Evolutionary conservation across 2,888 invertebrate species (phyloP).

Genomic region (Sarcophaga carnaria): DNA sequence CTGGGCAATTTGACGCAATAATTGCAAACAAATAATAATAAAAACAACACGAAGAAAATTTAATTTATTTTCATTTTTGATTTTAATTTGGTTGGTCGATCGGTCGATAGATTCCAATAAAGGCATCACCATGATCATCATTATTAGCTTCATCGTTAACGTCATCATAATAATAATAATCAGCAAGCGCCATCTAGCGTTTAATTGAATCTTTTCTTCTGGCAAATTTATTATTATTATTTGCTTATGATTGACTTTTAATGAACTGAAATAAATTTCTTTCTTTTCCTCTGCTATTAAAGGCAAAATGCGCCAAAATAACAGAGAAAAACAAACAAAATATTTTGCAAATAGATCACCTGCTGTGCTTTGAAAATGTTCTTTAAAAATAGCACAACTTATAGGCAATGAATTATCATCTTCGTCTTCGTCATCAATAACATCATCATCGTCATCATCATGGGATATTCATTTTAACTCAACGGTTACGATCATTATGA

Average conservation of each 20-base stretch:
- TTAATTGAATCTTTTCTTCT: neutral
- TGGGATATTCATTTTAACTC: slow-evolving; percentile 6
- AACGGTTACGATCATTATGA: neutral
- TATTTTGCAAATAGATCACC: slow-evolving; percentile 50
- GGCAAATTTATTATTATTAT: slow-evolving; percentile 14
- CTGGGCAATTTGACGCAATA: slow-evolving; percentile 34
- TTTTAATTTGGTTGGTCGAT: neutral
- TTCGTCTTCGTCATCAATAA: slow-evolving; percentile 28
- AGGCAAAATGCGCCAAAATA: slow-evolving; percentile 31
- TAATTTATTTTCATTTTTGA: slow-evolving; percentile 11
- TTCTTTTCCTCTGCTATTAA: neutral
- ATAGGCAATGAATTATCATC: slow-evolving; percentile 15
- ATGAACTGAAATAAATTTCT: slow-evolving; percentile 23
- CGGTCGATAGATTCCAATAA: neutral
- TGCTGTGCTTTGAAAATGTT: slow-evolving; percentile 58
- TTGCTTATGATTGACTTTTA: slow-evolving; percentile 26
- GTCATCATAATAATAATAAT: neutral
- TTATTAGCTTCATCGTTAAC: neutral
- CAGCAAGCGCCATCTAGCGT: slow-evolving; percentile 44
- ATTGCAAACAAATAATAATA: neutral
- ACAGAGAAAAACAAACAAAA: slow-evolving; percentile 11
- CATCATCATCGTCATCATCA: slow-evolving; percentile 23
- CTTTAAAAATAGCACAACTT: neutral
- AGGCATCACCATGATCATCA: slow-evolving; percentile 5
- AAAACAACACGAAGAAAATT: slow-evolving; percentile 9